Percentiles rank a stretch among this genome's conserved stretches.
phyloP scores from a whole-genome alignment of 2,113 vertebrate species.

The Eudyptes chrysolophus region DNA sequence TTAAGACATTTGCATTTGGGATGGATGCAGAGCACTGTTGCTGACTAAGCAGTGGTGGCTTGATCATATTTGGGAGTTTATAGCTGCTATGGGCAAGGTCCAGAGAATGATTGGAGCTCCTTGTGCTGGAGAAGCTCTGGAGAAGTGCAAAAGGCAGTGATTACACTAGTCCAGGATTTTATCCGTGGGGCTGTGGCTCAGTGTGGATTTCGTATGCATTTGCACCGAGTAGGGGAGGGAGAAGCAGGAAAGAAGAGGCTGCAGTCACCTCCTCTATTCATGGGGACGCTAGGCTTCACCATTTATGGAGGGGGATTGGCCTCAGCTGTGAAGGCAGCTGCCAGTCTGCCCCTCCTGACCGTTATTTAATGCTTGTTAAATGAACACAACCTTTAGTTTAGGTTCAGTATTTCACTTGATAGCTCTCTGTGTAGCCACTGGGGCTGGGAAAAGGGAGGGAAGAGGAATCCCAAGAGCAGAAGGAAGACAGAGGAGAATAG shows the following conservation, averaged over 20 bases:
- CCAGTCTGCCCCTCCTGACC: not conserved
- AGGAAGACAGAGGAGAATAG: slow-evolving; percentile 26
- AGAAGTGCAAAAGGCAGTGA: not conserved
- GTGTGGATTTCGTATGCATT: accelerated
- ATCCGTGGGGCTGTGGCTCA: not conserved
- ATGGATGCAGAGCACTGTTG: not conserved
- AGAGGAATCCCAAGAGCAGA: slow-evolving; percentile 39
- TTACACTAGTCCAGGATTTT: not conserved
- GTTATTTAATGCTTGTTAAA: slow-evolving; percentile 35
- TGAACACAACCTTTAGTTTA: slow-evolving; percentile 29
- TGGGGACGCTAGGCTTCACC: not conserved
- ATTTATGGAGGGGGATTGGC: slow-evolving; percentile 13
- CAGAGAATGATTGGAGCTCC: not conserved
- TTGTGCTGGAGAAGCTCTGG: not conserved
- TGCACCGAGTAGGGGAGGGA: not conserved
- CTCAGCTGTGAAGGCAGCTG: slow-evolving; percentile 38
- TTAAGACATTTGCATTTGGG: not conserved
- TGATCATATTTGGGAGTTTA: not conserved
- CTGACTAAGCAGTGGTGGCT: not conserved
- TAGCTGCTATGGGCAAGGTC: not conserved
- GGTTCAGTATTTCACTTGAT: slow-evolving; percentile 48
- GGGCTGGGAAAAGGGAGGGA: slow-evolving; percentile 37
- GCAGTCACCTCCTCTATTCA: not conserved
- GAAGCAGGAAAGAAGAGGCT: not conserved
- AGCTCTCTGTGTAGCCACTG: not conserved